phyloP scores from a whole-genome alignment of 2,113 vertebrate species.

The Gadus chalcogrammus region DNA sequence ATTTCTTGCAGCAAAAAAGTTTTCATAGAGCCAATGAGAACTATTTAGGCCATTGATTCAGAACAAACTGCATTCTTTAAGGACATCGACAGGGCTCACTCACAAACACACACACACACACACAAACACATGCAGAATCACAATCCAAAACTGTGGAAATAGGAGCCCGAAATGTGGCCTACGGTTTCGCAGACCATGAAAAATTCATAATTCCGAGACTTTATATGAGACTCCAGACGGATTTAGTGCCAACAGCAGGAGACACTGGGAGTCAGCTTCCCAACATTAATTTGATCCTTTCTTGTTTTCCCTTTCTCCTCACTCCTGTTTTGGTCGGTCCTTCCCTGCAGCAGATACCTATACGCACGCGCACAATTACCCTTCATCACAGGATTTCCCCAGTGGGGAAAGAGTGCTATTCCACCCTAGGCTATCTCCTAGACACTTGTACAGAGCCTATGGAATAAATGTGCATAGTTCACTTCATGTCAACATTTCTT shows the following conservation, averaged over 20 bases:
- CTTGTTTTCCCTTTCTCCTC: conserved; percentile 28
- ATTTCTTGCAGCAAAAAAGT: conserved; percentile 24
- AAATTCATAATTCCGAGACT: conserved; percentile 69
- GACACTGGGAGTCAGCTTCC: conserved; percentile 52
- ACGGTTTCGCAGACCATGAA: conserved; percentile 65
- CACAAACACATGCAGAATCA: conserved; percentile 29
- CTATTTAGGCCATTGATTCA: conserved; percentile 51
- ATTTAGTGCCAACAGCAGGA: conserved; percentile 57
- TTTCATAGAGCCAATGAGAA: conserved; percentile 27
- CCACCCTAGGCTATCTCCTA: background rate
- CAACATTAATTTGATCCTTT: conserved; percentile 42
- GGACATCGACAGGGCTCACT: conserved; percentile 2
- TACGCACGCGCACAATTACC: conserved; percentile 13
- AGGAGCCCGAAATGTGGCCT: conserved; percentile 62
- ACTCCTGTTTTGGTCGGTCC: conserved; percentile 11
- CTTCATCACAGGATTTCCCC: conserved; percentile 47
- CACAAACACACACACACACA: conserved; percentile 17
- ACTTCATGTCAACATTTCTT: conserved; percentile 28
- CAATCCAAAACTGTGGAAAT: conserved; percentile 60
- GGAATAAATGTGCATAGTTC: conserved; percentile 26
- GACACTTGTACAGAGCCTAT: conserved; percentile 3
- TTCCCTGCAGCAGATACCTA: conserved; percentile 4
- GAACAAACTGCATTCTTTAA: conserved; percentile 45
- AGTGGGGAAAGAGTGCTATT: conserved; percentile 14
- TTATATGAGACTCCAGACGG: conserved; percentile 68